Evolutionary conservation across 2,888 invertebrate genomes (phyloP), one percentile per base, ranked within the genome.

Genomic region (Drosophila helvetica): DNA sequence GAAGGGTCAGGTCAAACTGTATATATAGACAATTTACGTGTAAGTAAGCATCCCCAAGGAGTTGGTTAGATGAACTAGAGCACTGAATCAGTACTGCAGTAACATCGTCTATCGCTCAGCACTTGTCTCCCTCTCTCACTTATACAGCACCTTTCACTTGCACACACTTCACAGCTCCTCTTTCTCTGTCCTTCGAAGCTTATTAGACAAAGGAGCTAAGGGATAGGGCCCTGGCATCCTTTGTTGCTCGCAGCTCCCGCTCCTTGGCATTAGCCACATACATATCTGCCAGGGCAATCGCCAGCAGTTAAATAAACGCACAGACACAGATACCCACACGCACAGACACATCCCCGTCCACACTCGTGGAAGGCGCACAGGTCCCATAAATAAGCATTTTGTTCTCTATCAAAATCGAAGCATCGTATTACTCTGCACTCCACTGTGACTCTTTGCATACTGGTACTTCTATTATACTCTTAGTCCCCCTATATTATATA

Each of bases 301-400:
- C 75, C 74, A 77, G 77, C 77, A 86, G 84, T 78, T 75, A 68
- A 68, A 74, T 64, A 67, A 75, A 80, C 72, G 70, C 72, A 74
- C 66, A 66, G 43, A 64, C 71, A 58, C 54, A 27, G 15, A 43
- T 42, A 55, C 51, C 27, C 6, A 55, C 51, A 45, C 7, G 33
- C 61, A 52, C 66, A 43, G 38, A 54, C 17, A 48, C 22, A 38
- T 62, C 60, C 55, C 50, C 48, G 54, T 50, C 47, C 58, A 45
- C 51, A 53, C 64, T 50, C 55, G 60, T 48, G 64, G 53, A 77
- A 83, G 65, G 64, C 87, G 77, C 83, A 66, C 56, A 70, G 71
- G 87, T 74, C 74, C 77, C 75, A 87, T 85, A 87, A 81, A 84
- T 85, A 81, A 84, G 79, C 75, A 80, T 74, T 74, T 72, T 73